Base-by-base conservation (phyloP, 2,113 vertebrate species). In the Malurus alboscapulatus region DNA sequence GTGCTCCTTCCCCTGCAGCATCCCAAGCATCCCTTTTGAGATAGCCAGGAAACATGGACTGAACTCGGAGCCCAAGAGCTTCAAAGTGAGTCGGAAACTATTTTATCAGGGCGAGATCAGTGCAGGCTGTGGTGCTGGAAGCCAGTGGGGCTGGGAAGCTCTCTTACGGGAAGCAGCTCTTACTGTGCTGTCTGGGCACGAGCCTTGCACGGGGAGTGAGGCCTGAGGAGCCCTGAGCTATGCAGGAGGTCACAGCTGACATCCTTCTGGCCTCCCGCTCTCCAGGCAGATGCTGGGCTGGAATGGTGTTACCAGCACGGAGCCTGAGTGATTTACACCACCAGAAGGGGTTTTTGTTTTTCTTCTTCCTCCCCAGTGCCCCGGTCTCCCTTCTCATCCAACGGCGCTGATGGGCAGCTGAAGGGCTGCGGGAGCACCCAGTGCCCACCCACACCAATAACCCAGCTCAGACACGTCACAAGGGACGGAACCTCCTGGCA, bases 41-140 rank as follows among this genome's bases (percentile, higher is more conserved):
- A 44, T 65, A 90, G 91, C 86, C 93, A 93, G 84, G 50, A 90
- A 81, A 68, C n/a, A 7, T 4, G 38, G 93, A 48, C 80, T 79
- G 86, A 92, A 73, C 79, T 91, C 48, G 66, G 85, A 95, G 81
- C 59, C 84, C 14, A 2, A 77, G 79, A 77, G 72, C 94, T 94
- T 96, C 94, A 96, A 96, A 97, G 94, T 44, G 77, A 94, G 67
- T 91, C 1, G 77, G 92, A 92, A 97, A 96, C 84, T 96, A 97
- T 96, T 96, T 97, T 96, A 97, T 97, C 97, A 84, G 0, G 0
- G 74, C 26, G 4, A 92, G 88, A 97, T 97, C 97, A 96, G 84
- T 7, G 58, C 27, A 71, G 93, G 84, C 87, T 3, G 4, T 62
- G 40, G 74, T 12, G 80, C 90, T 95, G 93, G 90, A 81, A 83